Base-by-base conservation (phyloP, 2,113 vertebrate genomes). In the Poeciliopsis retropinna region DNA sequence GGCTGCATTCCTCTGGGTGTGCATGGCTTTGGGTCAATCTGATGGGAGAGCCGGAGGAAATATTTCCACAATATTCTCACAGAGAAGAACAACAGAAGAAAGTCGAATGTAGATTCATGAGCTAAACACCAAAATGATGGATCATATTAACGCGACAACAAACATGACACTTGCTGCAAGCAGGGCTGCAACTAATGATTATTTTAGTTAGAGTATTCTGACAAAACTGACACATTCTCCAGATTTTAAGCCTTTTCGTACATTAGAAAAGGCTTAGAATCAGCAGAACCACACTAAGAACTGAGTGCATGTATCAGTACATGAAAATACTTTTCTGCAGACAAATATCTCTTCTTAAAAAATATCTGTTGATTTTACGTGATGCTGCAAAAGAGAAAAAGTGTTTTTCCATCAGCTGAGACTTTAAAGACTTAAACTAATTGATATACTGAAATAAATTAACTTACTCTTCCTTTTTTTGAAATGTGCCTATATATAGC, bases 11-110 rank as follows among this genome's bases (percentile, higher is more conserved):
- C 98, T 88, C 98, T 95, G 75, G 98, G 98, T 63, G 98, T 99
- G 83, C 98, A 99, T 86, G 98, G 98, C 95, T 99, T 99, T 83
- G 98, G 98, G 92, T 99, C 98, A 86, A 99, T 99, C 98, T 99
- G 93, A 85, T 74, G 75, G 76, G 61, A 87, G 25, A 85, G 34
- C 75, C 60, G 81, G 47, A 76, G 39, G n/a, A 61, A 76, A 78
- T 66, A 5, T 29, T 76, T 88, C 84, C 57, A 81, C 74, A 73
- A 87, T 77, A 76, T 66, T 47, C 30, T 72, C 70, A 71, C 81
- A 81, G 79, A 79, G 83, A 91, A 78, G 70, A 11, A 37, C 32
- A 34, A 10, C 34, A 37, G 34, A 10, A 37, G 34, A 37, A 37
- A 37, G 34, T 37, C 34, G 2, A 11, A 37, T 37, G 34, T 11